Conservation (phyloP, 1,140 invertebrate genomes). For the Trichonephila clavata region DNA sequence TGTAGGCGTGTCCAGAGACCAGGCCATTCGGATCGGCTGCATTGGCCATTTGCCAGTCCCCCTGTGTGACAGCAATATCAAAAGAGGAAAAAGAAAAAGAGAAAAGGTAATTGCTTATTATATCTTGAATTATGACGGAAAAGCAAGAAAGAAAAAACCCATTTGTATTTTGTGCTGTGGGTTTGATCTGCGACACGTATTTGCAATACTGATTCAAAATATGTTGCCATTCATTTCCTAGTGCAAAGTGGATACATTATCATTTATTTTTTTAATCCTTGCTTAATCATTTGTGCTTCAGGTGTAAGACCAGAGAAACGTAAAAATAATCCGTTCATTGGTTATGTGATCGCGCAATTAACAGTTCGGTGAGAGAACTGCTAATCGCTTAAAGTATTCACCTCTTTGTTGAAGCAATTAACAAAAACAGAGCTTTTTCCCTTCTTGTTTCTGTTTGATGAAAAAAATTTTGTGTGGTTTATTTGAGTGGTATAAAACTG, state of each 20-base stretch:
- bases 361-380: no score
- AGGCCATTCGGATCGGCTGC: slow-evolving; percentile 82
- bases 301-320: no score
- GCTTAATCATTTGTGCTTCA: not conserved
- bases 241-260: not conserved
- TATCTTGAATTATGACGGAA: slow-evolving; percentile 13
- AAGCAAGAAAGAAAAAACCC: not conserved
- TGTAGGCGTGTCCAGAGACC: slow-evolving; percentile 83
- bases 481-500: no score
- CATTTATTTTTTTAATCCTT: not conserved
- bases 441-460: no score
- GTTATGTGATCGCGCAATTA: no score
- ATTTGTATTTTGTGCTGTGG: not conserved
- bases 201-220: not conserved
- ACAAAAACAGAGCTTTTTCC: no score
- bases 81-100: not conserved
- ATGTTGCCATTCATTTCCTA: not conserved
- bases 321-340: no score
- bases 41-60: slow-evolving; percentile 81
- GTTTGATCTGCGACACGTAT: not conserved
- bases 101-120: slow-evolving; percentile 33
- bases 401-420: no score
- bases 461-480: no score
- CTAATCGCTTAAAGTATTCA: no score
- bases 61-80: slow-evolving; percentile 78